Evolutionary conservation across 2,888 invertebrate genomes (phyloP).

Genomic region (Cephus rjabovi): DNA sequence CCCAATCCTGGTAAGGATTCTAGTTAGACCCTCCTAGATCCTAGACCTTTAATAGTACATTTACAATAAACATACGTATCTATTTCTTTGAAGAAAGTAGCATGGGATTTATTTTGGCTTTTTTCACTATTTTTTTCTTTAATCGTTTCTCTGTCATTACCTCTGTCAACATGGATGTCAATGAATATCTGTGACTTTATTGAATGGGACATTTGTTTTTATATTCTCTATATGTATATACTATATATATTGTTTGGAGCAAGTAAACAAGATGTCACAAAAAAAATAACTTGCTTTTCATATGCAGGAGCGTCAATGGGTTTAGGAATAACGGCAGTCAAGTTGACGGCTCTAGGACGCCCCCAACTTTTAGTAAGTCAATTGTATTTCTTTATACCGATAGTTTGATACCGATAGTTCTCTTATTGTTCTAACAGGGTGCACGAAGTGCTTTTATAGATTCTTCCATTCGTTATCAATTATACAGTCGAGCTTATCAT

Average conservation of each 20-base stretch:
- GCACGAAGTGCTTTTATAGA: background rate
- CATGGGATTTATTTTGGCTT: background rate
- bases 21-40: background rate
- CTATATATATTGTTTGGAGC: background rate
- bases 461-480: background rate
- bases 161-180: background rate
- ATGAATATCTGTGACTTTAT: background rate
- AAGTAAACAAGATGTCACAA: background rate
- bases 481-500: background rate
- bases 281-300: conserved; percentile 3
- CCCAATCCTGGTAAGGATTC: conserved; percentile 40
- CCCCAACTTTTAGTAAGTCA: conserved; percentile 92
- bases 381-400: conserved; percentile 17
- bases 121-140: background rate
- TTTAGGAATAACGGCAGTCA: conserved; percentile 96
- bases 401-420: background rate
- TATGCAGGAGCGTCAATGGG: conserved; percentile 89
- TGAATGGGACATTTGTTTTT: background rate
- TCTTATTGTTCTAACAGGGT: background rate
- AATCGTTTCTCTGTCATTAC: background rate
- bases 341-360: conserved; percentile 96
- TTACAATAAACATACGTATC: background rate
- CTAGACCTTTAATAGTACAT: background rate
- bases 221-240: background rate
- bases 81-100: background rate